Base-by-base conservation (phyloP, 1,140 invertebrate species). In the Cryptotermes secundus region DNA sequence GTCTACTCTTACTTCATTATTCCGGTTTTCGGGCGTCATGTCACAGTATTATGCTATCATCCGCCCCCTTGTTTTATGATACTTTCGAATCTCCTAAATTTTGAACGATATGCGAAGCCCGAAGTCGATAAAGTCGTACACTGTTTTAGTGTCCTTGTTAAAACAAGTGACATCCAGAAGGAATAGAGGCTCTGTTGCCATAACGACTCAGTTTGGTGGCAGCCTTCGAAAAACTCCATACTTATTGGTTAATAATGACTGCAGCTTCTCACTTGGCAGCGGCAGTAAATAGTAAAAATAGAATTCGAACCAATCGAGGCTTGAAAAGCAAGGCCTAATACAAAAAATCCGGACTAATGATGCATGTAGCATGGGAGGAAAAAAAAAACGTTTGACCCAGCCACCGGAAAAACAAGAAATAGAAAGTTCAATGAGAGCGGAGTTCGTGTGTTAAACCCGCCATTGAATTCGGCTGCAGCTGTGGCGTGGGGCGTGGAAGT, bases 171-270 rank as follows among this genome's bases (percentile, higher is more conserved):
- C 45, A 22, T 22, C 22, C 45, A 4, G 14, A 19, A 49, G 45
- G 14, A 49, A 22, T 3, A 49, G 45, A 19, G 19, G 19, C 45
- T 22, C 16, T 19, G 45, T 19, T 7, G 14, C 16, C 16, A 19
- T 22, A 22, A 22, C 14, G 45, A 19, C 38, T 4, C 14, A 0
- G 6, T 49, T 49, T 49, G 45, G 45, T 22, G 14, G 45, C 45
- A 49, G 1, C 45, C 59, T n/a, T 31, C 7, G 31, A 72, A 72
- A 72, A 72, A 7, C 22, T n/a, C n/a, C 0, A 26, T 72, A 14
- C 59, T 26, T 72, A 31, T 72, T 72, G n/a, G 59, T 72, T 72
- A 72, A 72, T 72, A 72, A 72, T 72, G 59, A 72, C 59, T 72
- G n/a, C n/a, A 72, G 59, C 59, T 31, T 6, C 4, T 72, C n/a